Conservation (phyloP, 2,113 vertebrate genomes). For the Blennius ocellaris region DNA sequence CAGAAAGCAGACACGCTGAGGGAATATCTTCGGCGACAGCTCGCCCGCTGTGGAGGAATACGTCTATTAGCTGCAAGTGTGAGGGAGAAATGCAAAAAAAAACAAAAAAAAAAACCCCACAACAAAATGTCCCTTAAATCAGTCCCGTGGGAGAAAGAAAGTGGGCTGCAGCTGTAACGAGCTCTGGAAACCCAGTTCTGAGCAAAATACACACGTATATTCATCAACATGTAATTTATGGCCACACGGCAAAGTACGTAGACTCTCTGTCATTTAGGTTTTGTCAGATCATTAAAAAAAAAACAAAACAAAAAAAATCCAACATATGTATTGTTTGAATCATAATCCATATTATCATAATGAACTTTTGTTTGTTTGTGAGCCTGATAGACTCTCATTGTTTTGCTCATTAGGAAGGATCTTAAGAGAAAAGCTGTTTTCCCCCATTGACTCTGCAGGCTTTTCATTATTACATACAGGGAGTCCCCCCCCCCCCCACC, state of each 20-base stretch:
- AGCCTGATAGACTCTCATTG: slow-evolving; percentile 22
- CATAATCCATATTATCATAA: slow-evolving; percentile 35
- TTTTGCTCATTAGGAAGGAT: slow-evolving; percentile 64
- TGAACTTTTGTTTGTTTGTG: slow-evolving; percentile 54
- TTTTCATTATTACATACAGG: slow-evolving; percentile 65
- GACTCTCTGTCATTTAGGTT: slow-evolving; percentile 2
- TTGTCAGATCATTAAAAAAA: neutral
- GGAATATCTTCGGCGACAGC: slow-evolving; percentile 58
- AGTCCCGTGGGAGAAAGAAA: slow-evolving; percentile 45
- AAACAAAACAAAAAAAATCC: slow-evolving; percentile 17
- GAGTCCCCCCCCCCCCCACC: slow-evolving; percentile 33
- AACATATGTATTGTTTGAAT: slow-evolving; percentile 4
- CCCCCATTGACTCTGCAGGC: slow-evolving; percentile 71
- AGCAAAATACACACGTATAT: slow-evolving; percentile 7
- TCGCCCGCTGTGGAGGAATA: slow-evolving; percentile 25
- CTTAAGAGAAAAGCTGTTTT: slow-evolving; percentile 42
- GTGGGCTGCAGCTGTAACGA: slow-evolving; percentile 41
- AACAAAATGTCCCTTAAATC: slow-evolving; percentile 57
- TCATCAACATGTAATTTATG: slow-evolving; percentile 12
- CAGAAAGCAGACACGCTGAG: slow-evolving; percentile 33
- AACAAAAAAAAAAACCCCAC: too few relatives aligned
- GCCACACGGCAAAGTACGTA: slow-evolving; percentile 5
- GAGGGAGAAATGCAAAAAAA: slow-evolving; percentile 57
- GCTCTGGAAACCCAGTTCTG: slow-evolving; percentile 11
- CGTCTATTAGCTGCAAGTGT: slow-evolving; percentile 33